These are phyloP conservation scores for Zaprionus africanus DNA, from an alignment of 1,140 invertebrate species.

Conservation along the genomic window DNA sequence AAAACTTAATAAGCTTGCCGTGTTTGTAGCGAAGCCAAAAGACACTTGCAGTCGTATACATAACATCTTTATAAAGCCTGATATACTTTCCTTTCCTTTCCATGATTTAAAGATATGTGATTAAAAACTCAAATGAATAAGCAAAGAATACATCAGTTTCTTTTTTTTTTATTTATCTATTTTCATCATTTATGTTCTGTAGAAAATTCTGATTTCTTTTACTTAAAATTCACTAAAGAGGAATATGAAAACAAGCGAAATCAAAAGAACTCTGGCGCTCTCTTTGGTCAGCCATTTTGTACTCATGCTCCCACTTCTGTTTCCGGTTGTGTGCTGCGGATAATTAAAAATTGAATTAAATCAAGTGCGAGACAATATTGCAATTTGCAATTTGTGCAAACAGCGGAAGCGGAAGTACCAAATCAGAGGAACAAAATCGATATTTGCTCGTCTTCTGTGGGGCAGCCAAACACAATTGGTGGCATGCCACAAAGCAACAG, in stretches of 20 bases:
- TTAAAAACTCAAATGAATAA: too few species aligned
- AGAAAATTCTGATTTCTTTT: not conserved
- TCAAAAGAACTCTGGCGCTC: not conserved
- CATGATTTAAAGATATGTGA: not conserved
- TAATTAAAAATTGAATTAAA: conserved; percentile 46
- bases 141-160: too few species aligned
- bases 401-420: conserved; percentile 71
- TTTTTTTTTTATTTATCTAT: too few species aligned
- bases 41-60: not conserved
- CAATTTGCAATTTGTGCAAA: conserved; percentile 56
- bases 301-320: not conserved
- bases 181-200: not conserved
- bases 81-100: not conserved
- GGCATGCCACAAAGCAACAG: conserved; percentile 27
- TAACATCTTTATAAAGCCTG: not conserved
- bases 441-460: conserved; percentile 52
- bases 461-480: conserved; percentile 28
- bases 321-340: conserved; percentile 25
- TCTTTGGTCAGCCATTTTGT: not conserved
- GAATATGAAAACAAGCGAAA: not conserved
- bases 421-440: conserved; percentile 61
- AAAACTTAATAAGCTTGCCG: not conserved
- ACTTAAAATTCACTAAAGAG: not conserved
- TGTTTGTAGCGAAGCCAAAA: not conserved
- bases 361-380: conserved; percentile 62